Percentiles rank a stretch among this genome's conserved stretches.
Conservation (phyloP, 2,888 invertebrate genomes). For the Baronia brevicornis region DNA sequence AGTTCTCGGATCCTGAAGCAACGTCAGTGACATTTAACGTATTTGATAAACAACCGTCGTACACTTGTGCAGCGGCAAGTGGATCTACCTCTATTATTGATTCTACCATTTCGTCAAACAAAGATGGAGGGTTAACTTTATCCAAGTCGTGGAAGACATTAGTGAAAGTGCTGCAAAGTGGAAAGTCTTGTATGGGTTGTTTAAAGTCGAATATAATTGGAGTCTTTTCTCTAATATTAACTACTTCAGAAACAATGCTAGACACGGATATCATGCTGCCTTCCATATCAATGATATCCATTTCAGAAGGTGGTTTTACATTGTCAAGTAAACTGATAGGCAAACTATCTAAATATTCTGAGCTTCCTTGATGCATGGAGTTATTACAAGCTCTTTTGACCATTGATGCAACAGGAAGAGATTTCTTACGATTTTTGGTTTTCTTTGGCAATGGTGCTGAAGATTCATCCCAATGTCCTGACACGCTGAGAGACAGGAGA, state of each 20-base stretch:
- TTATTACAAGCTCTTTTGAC: conserved; percentile 82
- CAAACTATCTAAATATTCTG: conserved; percentile 79
- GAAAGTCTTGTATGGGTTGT: conserved; percentile 71
- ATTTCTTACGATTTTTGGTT: conserved; percentile 77
- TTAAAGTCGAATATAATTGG: conserved; percentile 75
- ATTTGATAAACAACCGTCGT: conserved; percentile 74
- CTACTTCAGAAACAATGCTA: conserved; percentile 87
- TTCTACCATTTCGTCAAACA: conserved; percentile 82
- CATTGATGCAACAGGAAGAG: conserved; percentile 81
- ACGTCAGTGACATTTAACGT: conserved; percentile 75
- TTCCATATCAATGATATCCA: conserved; percentile 87
- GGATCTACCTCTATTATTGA: conserved; percentile 69
- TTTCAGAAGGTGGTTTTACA: conserved; percentile 88
- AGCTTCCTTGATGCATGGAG: conserved; percentile 66
- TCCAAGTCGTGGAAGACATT: conserved; percentile 77
- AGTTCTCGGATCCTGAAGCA: conserved; percentile 70
- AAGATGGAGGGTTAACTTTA: conserved; percentile 82
- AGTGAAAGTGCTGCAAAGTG: conserved; percentile 53
- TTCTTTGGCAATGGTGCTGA: conserved; percentile 41
- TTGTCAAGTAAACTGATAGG: conserved; percentile 82
- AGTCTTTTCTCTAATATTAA: conserved; percentile 68
- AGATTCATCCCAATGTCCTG: conserved; percentile 69
- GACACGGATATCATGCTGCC: conserved; percentile 90
- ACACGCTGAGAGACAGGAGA: conserved; percentile 69
- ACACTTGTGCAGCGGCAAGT: conserved; percentile 74